Evolutionary conservation across 2,113 vertebrate species (phyloP).

Genomic region (Anseranas semipalmata): DNA sequence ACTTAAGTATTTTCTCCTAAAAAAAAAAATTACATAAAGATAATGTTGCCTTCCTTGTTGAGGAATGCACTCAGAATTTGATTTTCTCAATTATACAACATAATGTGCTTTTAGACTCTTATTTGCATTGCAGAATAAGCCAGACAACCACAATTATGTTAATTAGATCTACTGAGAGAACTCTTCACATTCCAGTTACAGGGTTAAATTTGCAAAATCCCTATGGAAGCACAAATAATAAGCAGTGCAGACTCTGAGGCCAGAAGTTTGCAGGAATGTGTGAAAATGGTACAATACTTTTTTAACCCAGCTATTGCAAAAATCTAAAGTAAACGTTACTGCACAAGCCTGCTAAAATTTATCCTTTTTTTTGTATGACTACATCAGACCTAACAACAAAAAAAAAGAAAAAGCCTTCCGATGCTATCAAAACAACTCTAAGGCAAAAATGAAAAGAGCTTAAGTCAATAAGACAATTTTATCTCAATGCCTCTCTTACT

Average conservation of each 20-base stretch:
- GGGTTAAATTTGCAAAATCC: background rate
- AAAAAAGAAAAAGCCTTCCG: background rate
- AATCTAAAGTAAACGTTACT: background rate
- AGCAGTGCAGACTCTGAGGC: background rate
- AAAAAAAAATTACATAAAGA: background rate
- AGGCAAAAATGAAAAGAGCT: background rate
- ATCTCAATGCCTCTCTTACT: background rate
- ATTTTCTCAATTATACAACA: background rate
- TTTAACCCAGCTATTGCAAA: background rate
- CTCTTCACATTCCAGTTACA: background rate
- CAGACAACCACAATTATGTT: background rate
- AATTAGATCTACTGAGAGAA: background rate
- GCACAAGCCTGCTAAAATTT: background rate
- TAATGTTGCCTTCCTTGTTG: background rate
- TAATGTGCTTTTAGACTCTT: background rate
- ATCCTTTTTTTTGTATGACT: background rate
- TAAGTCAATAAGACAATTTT: background rate
- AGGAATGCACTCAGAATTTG: background rate
- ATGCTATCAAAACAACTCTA: background rate
- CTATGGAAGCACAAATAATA: background rate
- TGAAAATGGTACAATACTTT: background rate
- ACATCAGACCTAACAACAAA: background rate
- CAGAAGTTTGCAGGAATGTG: background rate
- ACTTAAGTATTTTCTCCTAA: background rate
- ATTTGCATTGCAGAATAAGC: conserved; percentile 3